These are phyloP conservation scores for Herpetotheres cachinnans DNA, from an alignment of 2,113 vertebrate genomes.

Conservation along the genomic window DNA sequence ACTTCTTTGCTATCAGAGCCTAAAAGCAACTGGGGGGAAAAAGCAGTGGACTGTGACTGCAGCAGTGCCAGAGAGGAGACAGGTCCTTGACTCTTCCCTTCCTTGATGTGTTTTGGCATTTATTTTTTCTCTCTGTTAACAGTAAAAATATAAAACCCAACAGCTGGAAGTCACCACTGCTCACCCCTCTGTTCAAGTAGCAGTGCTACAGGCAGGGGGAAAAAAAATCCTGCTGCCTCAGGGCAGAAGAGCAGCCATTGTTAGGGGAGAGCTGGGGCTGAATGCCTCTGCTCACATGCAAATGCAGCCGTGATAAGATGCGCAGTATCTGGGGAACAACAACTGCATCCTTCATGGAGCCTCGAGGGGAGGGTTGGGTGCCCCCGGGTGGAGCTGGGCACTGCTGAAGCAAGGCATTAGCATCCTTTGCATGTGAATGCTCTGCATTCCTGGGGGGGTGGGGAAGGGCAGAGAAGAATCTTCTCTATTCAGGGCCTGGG, in stretches of 20 bases:
- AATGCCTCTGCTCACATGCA: not conserved
- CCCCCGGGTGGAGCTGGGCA: not conserved
- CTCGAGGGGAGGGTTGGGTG: not conserved
- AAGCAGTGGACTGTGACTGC: not conserved
- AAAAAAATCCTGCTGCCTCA: fast-evolving
- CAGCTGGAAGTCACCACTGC: fast-evolving
- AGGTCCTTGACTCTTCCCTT: not conserved
- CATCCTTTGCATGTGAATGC: slow-evolving; percentile 68
- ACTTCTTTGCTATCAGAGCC: not conserved
- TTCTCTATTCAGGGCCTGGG: not conserved
- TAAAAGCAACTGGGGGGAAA: not conserved
- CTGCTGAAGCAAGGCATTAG: not conserved
- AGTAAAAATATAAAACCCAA: not conserved
- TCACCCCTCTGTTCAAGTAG: fast-evolving
- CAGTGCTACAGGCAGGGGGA: fast-evolving
- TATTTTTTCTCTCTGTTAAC: not conserved
- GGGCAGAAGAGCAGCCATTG: not conserved
- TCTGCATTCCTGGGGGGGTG: slow-evolving; percentile 53
- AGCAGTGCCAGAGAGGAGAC: not conserved
- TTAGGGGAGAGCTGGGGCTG: not conserved
- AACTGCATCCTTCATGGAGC: not conserved
- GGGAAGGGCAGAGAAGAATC: not conserved
- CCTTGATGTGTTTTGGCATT: fast-evolving
- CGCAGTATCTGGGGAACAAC: not conserved
- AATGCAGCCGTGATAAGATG: not conserved